Evolutionary conservation across 2,113 vertebrate species (phyloP), one percentile per base, ranked within the genome.

Genomic region (Porphyrio hochstetteri): DNA sequence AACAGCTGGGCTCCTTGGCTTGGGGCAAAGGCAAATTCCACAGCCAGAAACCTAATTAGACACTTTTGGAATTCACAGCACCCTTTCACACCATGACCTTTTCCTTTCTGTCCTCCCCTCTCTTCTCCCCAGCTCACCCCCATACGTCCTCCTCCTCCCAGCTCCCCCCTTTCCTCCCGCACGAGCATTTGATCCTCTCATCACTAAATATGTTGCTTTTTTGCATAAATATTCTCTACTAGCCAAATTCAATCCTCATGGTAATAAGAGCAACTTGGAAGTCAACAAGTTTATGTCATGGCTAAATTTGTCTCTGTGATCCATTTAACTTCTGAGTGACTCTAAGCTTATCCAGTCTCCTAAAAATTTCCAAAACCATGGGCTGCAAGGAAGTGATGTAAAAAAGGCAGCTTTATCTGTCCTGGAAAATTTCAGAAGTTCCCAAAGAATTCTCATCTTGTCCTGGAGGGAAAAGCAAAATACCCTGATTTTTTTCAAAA

Each of bases 21-120:
- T 81, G 29, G 90, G 88, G 96, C 88, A 96, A 97, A 98, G 90
- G 92, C 95, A 97, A 97, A 97, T 97, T 97, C 94, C 95, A 97
- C 71, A 95, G 94, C 74, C 91, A 93, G 94, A 95, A 98, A 95
- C 81, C 93, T 95, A 97, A 97, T 97, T 95, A 97, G 95, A 96
- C 94, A 91, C 91, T 96, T 97, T 64, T 93, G 97, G 91, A 97
- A 98, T 95, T 94, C 95, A 94, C 89, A 7, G 46, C 83, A 94
- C 55, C 88, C 78, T 96, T 97, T 97, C 97, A 96, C 29, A 90
- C 74, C 81, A 90, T 92, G 93, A 94, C 86, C 94, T 95, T 97
- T 93, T 91, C 69, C 86, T 78, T 96, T 96, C 91, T 92, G 79
- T 76, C 63, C 75, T 85, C 53, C 86, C 71, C 71, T 89, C 36